Base-by-base conservation (phyloP, 1,140 invertebrate genomes). In the Chlorops oryzae region DNA sequence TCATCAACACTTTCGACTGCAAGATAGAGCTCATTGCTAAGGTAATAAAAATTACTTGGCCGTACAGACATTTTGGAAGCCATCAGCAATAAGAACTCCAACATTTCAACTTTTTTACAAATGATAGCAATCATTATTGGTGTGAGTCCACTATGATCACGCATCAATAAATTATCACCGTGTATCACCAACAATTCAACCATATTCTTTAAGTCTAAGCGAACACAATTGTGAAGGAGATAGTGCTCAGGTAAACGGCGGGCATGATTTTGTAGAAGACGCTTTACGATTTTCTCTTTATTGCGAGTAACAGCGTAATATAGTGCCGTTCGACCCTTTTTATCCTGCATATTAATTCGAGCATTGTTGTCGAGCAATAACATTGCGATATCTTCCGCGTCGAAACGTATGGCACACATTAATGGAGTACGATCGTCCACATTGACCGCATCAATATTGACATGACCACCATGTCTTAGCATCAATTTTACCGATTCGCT, bases 41-140 rank as follows among this genome's bases (percentile, higher is more conserved):
- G 70, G 13, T 62, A 61, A 21, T 59, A 54, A 6, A 44, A 43
- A 7, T 62, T 55, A 21, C 59, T 32, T 0, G 56, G 57, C 24
- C 47, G 24, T 1, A 39, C 39, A n/a, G 55, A 55, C n/a, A 59
- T 35, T 28, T 57, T 37, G 0, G 50, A 28, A 0, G 79, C 78
- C 59, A 75, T 59, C 39, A 66, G 58, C 3, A 81, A 47, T 34
- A 80, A 64, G 28, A 74, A 73, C 54, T 71, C 62, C 9, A 78
- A 68, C 51, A 81, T 70, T 6, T 73, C 58, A 5, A 77, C 61
- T 56, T 82, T 76, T 38, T 77, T 74, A 42, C 73, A 75, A 6
- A 74, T 73, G 46, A 80, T 79, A 24, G 81, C 80, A n/a, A 79
- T 61, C 64, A 83, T 79, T 5, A 85, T 68, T 5, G 82, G 80